Conservation (phyloP, 2,797 vertebrate species). For the Halcyon chelicuti region DNA sequence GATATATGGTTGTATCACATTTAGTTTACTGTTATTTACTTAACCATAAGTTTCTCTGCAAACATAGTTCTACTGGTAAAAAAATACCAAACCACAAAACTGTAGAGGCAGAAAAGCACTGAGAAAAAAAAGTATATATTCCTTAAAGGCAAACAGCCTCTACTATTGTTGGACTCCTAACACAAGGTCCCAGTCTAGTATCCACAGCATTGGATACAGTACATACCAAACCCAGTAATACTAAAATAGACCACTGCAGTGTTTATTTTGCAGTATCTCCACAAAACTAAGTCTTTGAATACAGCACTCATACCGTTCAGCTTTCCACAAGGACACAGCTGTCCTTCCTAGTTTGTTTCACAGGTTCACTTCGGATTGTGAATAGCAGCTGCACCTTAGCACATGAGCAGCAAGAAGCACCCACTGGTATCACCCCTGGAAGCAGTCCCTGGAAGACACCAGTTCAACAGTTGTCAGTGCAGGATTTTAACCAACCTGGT, state of each 20-base stretch:
- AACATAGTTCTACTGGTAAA: neutral
- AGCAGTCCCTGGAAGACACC: neutral
- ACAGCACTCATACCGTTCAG: neutral
- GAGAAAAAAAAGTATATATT: neutral
- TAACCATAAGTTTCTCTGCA: neutral
- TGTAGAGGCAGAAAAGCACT: neutral
- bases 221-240: neutral
- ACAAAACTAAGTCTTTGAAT: neutral
- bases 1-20: neutral
- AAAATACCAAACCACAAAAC: neutral
- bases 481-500: neutral
- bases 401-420: neutral
- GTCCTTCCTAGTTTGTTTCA: neutral
- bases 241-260: neutral
- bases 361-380: neutral
- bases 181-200: neutral
- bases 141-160: neutral
- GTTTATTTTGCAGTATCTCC: neutral
- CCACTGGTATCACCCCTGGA: neutral
- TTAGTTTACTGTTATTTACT: constrained; percentile 10
- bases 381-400: neutral
- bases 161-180: neutral
- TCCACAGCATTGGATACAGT: neutral
- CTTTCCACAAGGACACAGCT: neutral
- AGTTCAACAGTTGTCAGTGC: neutral